These are phyloP conservation scores for Sebastes nivosus DNA, from an alignment of 2,797 vertebrate species.

Conservation along the genomic window DNA sequence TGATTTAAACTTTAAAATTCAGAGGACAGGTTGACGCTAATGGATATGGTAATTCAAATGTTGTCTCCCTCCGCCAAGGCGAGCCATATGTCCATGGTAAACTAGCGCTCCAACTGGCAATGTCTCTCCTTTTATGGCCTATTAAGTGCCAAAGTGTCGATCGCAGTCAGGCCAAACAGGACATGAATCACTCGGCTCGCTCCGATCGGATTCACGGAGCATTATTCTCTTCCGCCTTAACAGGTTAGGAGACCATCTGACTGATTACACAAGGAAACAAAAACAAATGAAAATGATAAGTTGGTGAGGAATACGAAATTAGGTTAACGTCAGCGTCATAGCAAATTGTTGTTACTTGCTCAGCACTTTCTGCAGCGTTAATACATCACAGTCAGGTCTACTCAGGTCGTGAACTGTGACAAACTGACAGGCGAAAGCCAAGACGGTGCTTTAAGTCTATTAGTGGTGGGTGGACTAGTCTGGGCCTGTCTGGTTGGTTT, in stretches of 20 bases:
- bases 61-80: conserved; percentile 40
- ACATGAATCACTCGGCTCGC: conserved; percentile 51
- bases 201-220: conserved; percentile 39
- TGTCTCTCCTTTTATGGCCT: conserved; percentile 47
- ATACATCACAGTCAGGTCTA: conserved; percentile 43
- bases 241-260: conserved; percentile 6
- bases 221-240: background rate
- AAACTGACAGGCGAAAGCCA: conserved; percentile 47
- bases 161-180: conserved; percentile 32
- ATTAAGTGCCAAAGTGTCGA: conserved; percentile 43
- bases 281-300: conserved; percentile 18
- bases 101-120: conserved; percentile 46
- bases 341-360: conserved; percentile 15
- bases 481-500: conserved; percentile 47
- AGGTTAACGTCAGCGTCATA: background rate
- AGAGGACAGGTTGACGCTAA: conserved; percentile 47
- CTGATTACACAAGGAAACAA: conserved; percentile 10
- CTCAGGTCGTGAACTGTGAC: conserved; percentile 30
- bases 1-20: conserved; percentile 15
- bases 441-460: conserved; percentile 15
- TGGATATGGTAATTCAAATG: conserved; percentile 46
- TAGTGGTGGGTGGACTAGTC: conserved; percentile 30
- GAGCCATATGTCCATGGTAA: conserved; percentile 59
- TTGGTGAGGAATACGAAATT: background rate
- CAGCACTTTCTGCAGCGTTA: conserved; percentile 26